A percentile compares a stretch with the other conserved stretches of the same genome.
phyloP scores from a whole-genome alignment of 2,888 invertebrate species.

The Phragmatobia fuliginosa region DNA sequence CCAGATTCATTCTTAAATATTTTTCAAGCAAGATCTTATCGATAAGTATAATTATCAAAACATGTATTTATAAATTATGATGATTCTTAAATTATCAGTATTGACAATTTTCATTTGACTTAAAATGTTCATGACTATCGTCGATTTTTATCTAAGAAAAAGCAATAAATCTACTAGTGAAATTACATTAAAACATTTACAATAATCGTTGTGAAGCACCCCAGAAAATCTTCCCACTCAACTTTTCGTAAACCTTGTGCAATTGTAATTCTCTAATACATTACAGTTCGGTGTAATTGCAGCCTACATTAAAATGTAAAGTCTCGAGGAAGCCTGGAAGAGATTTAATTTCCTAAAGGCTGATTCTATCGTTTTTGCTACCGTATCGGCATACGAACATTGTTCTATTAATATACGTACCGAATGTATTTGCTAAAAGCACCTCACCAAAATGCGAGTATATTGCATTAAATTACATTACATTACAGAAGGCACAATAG shows the following conservation, averaged over 20 bases:
- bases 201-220: background rate
- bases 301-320: constrained; percentile 72
- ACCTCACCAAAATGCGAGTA: background rate
- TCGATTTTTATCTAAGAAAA: too few relatives aligned
- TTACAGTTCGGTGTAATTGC: constrained; percentile 55
- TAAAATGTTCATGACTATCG: too few relatives aligned
- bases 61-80: too few relatives aligned
- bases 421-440: constrained; percentile 21
- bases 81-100: too few relatives aligned
- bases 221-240: background rate
- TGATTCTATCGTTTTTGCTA: constrained; percentile 45
- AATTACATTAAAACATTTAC: background rate
- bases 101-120: too few relatives aligned
- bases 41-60: too few relatives aligned
- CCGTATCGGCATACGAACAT: constrained; percentile 24
- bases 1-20: too few relatives aligned
- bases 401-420: constrained; percentile 32
- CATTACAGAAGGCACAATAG: background rate
- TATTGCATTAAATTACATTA: constrained; percentile 1
- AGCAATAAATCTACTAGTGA: too few relatives aligned
- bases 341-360: constrained; percentile 80
- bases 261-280: too few relatives aligned
- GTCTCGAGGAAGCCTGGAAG: constrained; percentile 58
- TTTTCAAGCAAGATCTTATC: too few relatives aligned
- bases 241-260: too few relatives aligned